These are phyloP conservation scores for Gallinago jamesoni DNA, from an alignment of 2,113 vertebrate genomes.

Conservation along the genomic window DNA sequence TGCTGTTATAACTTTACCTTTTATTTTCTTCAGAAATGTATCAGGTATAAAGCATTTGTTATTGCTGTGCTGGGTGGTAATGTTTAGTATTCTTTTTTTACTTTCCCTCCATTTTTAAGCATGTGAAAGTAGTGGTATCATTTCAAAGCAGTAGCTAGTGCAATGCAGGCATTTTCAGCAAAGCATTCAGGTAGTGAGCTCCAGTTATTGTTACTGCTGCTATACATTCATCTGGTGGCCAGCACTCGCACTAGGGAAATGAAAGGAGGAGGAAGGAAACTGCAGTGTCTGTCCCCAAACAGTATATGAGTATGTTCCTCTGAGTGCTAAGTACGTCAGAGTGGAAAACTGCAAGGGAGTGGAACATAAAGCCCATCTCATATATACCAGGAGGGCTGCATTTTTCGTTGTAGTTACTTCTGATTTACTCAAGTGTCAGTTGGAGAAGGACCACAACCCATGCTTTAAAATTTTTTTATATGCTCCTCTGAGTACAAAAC, in stretches of 20 bases:
- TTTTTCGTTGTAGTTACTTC: not conserved
- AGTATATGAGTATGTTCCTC: not conserved
- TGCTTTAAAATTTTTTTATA: constrained; percentile 61
- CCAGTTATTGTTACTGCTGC: not conserved
- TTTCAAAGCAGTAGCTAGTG: not conserved
- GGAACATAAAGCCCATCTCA: not conserved
- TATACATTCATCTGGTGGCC: not conserved
- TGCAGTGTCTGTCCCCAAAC: not conserved
- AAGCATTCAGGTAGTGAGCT: not conserved
- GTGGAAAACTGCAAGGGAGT: not conserved
- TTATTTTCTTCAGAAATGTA: not conserved
- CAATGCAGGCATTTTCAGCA: not conserved
- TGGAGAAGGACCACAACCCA: constrained; percentile 46
- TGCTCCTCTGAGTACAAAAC: constrained; percentile 47
- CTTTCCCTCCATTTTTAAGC: not conserved
- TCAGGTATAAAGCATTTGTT: not conserved
- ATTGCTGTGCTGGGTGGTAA: not conserved
- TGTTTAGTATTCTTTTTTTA: not conserved
- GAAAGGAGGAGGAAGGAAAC: not conserved
- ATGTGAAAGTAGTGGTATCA: not conserved
- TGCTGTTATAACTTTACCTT: not conserved
- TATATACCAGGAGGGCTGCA: not conserved
- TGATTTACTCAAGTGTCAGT: constrained; percentile 47
- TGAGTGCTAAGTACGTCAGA: not conserved
- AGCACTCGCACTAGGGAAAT: not conserved